Evolutionary conservation across 2,797 vertebrate genomes (phyloP), one percentile per base, ranked within the genome.

Genomic region (Percopsis omiscomaycus): DNA sequence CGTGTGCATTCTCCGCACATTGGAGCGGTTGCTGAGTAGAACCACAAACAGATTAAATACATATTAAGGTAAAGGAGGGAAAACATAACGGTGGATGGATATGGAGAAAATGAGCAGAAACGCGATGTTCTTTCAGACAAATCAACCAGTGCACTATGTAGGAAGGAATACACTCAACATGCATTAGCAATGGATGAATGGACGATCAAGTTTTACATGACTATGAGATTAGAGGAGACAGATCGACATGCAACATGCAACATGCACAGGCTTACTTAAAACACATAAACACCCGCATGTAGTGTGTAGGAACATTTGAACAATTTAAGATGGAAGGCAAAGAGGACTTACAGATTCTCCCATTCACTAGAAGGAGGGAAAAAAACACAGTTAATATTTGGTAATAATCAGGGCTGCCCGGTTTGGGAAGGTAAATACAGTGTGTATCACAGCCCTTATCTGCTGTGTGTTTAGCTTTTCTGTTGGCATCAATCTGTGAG

Each of bases 291-390:
- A 37, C 71, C 68, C 45, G 53, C 66, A 71, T 0, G 64, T 3
- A 61, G 12, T 16, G 46, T 27, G 13, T 9, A 49, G 12, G 30
- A 5, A 32, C 42, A 1, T 37, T 8, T 37, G 8, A 37, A 37
- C 32, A 8, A 37, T 37, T 37, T 5, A 37, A 37, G n/a, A 16
- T 49, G 42, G 54, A 79, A 61, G 64, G 56, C 13, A 55, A 80
- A 88, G 74, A 48, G 53, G 32, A 98, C 96, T 98, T 95, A 98
- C 96, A 98, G 94, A 79, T 86, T 93, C 90, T 92, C 97, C 96
- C 96, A 98, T 85, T 98, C 96, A 82, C 96, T 98, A 84, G 49
- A 87, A 49, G 75, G 82, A 82, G n/a, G 68, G 67, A 91, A 87
- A 28, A 78, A 91, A 91, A 74, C 70, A 71, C 55, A n/a, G 55